Evolutionary conservation across 1,140 invertebrate genomes (phyloP).

Genomic region (Hylaeus anthracinus): DNA sequence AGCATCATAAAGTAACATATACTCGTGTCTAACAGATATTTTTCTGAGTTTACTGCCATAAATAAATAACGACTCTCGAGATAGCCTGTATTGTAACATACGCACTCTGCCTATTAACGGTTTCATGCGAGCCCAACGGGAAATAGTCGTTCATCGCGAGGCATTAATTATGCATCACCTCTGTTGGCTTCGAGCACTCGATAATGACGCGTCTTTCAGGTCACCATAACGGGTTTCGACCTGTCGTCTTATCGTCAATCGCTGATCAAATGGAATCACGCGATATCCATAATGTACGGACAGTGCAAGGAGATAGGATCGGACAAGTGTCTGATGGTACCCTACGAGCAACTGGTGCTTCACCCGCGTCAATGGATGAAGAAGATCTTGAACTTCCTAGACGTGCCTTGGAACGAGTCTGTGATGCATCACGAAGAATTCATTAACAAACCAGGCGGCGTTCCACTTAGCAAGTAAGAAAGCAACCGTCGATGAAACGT

Average conservation of each 20-base stretch:
- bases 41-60: no score
- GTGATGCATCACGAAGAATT: constrained; percentile 98
- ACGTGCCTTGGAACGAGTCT: constrained; percentile 96
- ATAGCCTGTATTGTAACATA: no score
- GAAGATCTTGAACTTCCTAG: constrained; percentile 94
- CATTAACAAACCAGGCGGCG: constrained; percentile 97
- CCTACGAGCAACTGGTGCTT: constrained; percentile 98
- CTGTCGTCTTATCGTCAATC: constrained; percentile 95
- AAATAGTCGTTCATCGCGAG: no score
- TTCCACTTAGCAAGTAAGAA: constrained; percentile 94
- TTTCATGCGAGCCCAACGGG: no score
- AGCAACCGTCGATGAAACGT: not conserved
- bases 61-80: no score
- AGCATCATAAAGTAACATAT: no score
- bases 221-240: constrained; percentile 99
- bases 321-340: constrained; percentile 92
- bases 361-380: constrained; percentile 95
- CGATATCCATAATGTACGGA: constrained; percentile 95
- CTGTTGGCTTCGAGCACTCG: no score
- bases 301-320: constrained; percentile 95
- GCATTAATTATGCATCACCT: no score
- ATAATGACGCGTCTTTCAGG: constrained; percentile 79
- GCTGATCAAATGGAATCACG: constrained; percentile 97
- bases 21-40: no score
- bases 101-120: no score